phyloP scores from a whole-genome alignment of 2,113 vertebrate species.

The Tragulus kanchil region DNA sequence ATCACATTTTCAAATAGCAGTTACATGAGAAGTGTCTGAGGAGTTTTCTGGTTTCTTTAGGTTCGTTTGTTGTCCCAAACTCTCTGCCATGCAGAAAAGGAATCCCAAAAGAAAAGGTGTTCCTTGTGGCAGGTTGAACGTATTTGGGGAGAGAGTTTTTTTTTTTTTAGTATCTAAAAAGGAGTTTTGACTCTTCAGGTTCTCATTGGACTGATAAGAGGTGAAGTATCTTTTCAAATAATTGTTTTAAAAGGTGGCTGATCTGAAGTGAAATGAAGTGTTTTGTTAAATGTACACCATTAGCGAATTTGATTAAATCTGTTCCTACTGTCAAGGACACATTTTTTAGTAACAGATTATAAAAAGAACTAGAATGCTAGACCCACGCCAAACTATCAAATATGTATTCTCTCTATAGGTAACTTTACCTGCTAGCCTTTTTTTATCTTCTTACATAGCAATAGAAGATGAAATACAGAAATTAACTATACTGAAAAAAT shows the following conservation, averaged over 20 bases:
- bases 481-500: not conserved
- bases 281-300: not conserved
- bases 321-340: not conserved
- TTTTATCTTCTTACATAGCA: conserved; percentile 29
- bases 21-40: not conserved
- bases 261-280: not conserved
- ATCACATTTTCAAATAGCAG: not conserved
- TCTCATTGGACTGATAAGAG: conserved; percentile 1
- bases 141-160: not conserved
- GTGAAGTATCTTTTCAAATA: conserved; percentile 8
- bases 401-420: not conserved
- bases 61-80: conserved; percentile 25
- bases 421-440: not conserved
- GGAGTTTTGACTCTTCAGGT: conserved; percentile 10
- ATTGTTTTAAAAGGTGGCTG: conserved; percentile 41
- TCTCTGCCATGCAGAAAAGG: not conserved
- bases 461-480: not conserved
- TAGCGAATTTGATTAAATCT: not conserved
- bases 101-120: not conserved
- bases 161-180: not conserved
- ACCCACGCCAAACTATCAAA: not conserved
- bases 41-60: conserved; percentile 9
- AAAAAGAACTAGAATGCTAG: not conserved
- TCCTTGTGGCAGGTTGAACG: not conserved
- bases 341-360: not conserved